Conservation (phyloP, 2,797 vertebrate species). For the Uromys caudimaculatus region DNA sequence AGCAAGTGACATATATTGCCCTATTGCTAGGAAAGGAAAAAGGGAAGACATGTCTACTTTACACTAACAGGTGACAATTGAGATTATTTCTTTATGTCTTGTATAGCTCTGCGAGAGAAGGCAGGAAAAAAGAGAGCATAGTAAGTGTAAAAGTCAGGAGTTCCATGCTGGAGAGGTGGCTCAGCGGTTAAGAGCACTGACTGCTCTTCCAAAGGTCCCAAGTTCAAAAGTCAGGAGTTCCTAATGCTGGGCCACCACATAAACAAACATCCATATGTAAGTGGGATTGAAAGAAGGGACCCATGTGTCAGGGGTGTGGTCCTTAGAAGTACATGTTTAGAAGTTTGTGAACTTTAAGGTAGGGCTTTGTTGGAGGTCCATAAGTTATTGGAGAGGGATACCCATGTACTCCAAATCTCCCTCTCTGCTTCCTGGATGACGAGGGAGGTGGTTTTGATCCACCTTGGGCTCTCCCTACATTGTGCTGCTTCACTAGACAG, state of each 20-base stretch:
- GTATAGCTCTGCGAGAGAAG: slow-evolving; percentile 8
- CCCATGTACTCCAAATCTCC: too few species aligned
- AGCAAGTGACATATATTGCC: background rate
- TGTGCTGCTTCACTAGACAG: background rate
- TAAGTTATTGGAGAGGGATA: background rate
- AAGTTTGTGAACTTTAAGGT: background rate
- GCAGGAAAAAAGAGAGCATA: background rate
- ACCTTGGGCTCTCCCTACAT: background rate
- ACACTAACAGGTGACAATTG: background rate
- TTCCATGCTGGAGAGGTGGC: background rate
- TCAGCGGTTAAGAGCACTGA: too few species aligned
- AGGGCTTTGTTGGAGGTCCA: too few species aligned
- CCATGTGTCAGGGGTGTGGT: background rate
- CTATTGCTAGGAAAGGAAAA: background rate
- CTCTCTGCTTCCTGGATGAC: background rate
- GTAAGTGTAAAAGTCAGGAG: background rate
- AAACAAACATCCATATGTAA: background rate
- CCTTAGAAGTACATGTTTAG: background rate
- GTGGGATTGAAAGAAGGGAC: background rate
- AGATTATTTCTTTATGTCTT: background rate
- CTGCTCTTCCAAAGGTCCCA: too few species aligned
- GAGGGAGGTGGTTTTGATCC: background rate
- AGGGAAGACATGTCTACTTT: background rate
- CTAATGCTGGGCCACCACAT: background rate
- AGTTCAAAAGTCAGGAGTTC: background rate